Percentiles rank a stretch among this genome's conserved stretches.
These are phyloP conservation scores for Aythya baeri DNA, from an alignment of 2,113 vertebrate species.

Conservation along the genomic window DNA sequence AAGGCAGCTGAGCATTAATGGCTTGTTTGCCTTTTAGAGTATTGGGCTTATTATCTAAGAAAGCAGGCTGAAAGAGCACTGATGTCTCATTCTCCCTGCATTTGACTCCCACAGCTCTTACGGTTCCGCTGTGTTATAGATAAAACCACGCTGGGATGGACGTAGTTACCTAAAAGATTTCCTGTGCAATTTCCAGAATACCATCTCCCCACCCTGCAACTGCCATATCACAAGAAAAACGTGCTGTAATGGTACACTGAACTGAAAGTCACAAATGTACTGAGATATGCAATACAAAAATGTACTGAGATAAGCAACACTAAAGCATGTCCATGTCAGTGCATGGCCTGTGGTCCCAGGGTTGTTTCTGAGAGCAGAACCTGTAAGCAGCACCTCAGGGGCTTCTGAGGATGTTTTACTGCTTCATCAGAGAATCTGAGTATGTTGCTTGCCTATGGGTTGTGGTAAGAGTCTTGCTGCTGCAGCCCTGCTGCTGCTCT, in stretches of 20 bases:
- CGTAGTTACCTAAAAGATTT: not conserved
- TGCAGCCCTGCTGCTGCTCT: not conserved
- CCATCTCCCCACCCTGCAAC: not conserved
- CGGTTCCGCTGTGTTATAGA: not conserved
- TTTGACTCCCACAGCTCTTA: not conserved
- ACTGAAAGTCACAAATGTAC: not conserved
- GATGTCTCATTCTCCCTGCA: not conserved
- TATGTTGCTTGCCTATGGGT: rapidly evolving
- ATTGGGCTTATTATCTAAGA: not conserved
- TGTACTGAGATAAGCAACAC: not conserved
- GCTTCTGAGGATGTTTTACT: not conserved
- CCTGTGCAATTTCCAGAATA: not conserved
- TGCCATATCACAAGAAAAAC: not conserved
- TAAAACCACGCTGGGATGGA: not conserved
- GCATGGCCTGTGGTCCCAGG: not conserved
- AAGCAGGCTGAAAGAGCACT: not conserved
- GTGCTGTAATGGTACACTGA: not conserved
- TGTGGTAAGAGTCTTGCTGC: not conserved
- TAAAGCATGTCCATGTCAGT: not conserved
- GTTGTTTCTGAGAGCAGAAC: not conserved
- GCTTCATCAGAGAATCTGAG: not conserved
- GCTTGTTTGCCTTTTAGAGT: not conserved
- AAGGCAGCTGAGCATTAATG: not conserved
- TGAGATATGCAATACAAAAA: not conserved
- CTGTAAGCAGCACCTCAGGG: not conserved